Base-by-base conservation (phyloP, 2,888 invertebrate species). In the Aporophyla nigra region DNA sequence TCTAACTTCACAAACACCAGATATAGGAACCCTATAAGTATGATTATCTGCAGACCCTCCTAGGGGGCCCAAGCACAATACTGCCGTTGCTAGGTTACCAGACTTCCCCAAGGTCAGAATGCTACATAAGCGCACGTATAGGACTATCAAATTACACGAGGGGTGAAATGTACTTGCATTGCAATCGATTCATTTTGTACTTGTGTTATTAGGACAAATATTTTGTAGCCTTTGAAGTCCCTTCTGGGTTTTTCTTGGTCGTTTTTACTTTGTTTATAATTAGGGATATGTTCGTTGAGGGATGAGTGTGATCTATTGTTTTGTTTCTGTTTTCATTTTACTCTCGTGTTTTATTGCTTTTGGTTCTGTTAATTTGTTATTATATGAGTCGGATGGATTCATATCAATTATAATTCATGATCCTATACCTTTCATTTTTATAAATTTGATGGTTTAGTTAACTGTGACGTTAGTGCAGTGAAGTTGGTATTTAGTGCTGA, bases 1-100 rank as follows among this genome's bases (percentile, higher is more conserved):
- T 90, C 88, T 94, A 92, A 87, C 93, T 94, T 92, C 94, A 84
- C 91, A 90, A 90, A 84, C 80, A 72, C 70, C 85, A 82, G 85
- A 90, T 93, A 88, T 94, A 96, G 95, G 92, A 88, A 86, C 90
- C 92, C 94, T 95, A 93, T 96, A 95, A 92, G 93, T 96, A 96
- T 95, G 93, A 93, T 93, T 93, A 94, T 94, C 92, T 93, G 90
- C 90, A 94, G 93, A 91, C 87, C 71, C 86, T 71, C 79, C 92
- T 93, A 93, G 96, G 96, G 96, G 96, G 93, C 91, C 94, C 93
- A 93, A 91, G 93, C 91, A 91, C 90, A 91, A 91, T 90, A 89
- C 91, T 90, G 86, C 90, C 94, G 96, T 96, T 96, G 96, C 96
- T 95, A 95, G 94, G 96, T 93, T 95, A 96, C 95, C 92, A 92